Evolutionary conservation across 2,888 invertebrate species (phyloP).

Genomic region (Eucriotettix oculatus): DNA sequence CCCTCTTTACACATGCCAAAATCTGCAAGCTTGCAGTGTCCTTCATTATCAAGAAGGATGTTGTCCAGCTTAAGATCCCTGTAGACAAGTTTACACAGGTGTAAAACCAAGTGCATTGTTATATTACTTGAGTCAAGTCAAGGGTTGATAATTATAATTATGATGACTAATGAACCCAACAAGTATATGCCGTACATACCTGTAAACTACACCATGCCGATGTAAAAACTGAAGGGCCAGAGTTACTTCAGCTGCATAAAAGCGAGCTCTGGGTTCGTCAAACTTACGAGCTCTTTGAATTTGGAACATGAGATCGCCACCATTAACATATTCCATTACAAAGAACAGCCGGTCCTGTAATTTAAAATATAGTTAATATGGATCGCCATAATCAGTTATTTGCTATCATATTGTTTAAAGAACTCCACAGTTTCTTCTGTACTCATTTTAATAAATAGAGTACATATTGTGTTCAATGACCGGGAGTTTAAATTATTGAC

Average conservation of each 20-base stretch:
- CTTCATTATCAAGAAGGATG: constrained; percentile 89
- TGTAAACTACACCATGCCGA: constrained; percentile 89
- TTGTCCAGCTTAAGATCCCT: constrained; percentile 98
- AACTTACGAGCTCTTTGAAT: constrained; percentile 96
- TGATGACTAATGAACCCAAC: background rate
- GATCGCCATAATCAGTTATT: too few species aligned
- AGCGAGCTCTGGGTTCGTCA: constrained; percentile 86
- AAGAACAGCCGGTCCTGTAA: constrained; percentile 80
- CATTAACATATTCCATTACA: constrained; percentile 99
- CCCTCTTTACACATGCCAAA: constrained; percentile 99
- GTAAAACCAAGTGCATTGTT: background rate
- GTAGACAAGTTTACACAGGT: constrained; percentile 13
- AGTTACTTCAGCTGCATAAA: constrained; percentile 98
- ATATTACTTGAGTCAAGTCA: too few species aligned
- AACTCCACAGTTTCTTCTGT: too few species aligned
- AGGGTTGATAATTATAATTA: too few species aligned
- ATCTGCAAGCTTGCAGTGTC: constrained; percentile 86
- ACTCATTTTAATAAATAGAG: too few species aligned
- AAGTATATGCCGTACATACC: constrained; percentile 22
- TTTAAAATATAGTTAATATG: background rate
- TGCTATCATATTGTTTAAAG: too few species aligned
- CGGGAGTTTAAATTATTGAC: too few species aligned
- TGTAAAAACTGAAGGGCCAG: constrained; percentile 95
- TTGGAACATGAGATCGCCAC: constrained; percentile 98
- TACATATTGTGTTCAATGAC: too few species aligned